These are phyloP conservation scores for Rana temporaria DNA, from an alignment of 2,113 vertebrate genomes.

Conservation along the genomic window DNA sequence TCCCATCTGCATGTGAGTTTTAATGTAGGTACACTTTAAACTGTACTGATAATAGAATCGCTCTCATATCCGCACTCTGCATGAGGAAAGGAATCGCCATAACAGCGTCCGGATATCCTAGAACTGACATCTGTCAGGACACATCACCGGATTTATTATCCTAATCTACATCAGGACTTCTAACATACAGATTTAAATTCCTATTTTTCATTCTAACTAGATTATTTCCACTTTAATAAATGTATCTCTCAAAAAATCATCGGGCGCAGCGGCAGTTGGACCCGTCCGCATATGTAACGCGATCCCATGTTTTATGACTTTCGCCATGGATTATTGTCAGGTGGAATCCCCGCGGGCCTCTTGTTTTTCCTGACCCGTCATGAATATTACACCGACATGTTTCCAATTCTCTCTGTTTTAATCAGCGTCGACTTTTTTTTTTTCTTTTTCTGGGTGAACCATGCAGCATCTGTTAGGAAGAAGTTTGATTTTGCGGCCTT, in stretches of 20 bases:
- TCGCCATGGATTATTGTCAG: background rate
- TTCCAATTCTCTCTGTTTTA: background rate
- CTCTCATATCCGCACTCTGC: too few relatives aligned
- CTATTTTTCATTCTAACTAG: background rate
- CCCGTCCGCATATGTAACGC: background rate
- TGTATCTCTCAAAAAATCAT: background rate
- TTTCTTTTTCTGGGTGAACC: too few relatives aligned
- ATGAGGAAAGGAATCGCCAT: too few relatives aligned
- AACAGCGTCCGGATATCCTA: too few relatives aligned
- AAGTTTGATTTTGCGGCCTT: background rate
- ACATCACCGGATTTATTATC: too few relatives aligned
- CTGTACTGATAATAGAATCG: too few relatives aligned
- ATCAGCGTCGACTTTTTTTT: background rate
- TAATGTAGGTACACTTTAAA: too few relatives aligned
- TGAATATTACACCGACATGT: background rate
- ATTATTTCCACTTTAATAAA: background rate
- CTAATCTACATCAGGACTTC: too few relatives aligned
- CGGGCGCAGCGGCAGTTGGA: background rate
- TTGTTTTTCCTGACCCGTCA: background rate
- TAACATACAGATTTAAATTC: too few relatives aligned
- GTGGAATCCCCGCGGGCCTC: background rate
- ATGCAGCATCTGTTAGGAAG: background rate
- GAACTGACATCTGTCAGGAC: too few relatives aligned
- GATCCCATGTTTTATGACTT: conserved; percentile 5
- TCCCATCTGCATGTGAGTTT: too few relatives aligned